Conservation (phyloP, 1,140 invertebrate genomes). For the Euglossa dilemma region DNA sequence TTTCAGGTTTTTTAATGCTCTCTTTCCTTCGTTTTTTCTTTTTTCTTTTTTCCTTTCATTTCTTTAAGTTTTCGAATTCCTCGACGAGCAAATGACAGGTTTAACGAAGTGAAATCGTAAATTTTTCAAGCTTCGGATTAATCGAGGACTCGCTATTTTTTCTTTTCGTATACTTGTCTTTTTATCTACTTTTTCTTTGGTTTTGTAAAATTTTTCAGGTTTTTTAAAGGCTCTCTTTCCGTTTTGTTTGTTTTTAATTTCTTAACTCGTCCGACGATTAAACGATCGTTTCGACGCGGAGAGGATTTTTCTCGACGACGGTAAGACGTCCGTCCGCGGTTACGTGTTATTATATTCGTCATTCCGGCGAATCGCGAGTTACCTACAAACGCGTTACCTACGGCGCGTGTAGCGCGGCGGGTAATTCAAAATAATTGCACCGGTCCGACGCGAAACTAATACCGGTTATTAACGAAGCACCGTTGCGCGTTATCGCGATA, state of each 20-base stretch:
- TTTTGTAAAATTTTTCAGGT: too few species aligned
- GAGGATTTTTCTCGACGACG: neutral
- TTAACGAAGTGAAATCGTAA: too few species aligned
- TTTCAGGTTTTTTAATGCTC: too few species aligned
- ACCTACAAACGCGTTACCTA: neutral
- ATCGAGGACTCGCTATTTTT: too few species aligned
- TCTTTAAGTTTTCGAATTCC: neutral
- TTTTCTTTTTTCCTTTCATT: neutral
- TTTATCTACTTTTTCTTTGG: too few species aligned
- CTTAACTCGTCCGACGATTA: neutral
- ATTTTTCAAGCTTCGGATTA: neutral
- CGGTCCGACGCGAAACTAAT: neutral
- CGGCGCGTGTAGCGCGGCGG: neutral
- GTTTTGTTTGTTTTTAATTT: neutral
- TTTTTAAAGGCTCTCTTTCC: too few species aligned
- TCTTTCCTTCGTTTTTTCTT: neutral
- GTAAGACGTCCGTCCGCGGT: neutral
- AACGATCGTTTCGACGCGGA: too few species aligned
- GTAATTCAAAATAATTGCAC: constrained; percentile 31
- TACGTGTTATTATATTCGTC: neutral
- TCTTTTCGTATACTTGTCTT: too few species aligned
- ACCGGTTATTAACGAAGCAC: constrained; percentile 7
- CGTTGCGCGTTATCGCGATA: too few species aligned
- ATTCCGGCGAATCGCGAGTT: neutral
- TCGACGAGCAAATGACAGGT: neutral